Evolutionary conservation across 2,888 invertebrate species (phyloP).

Genomic region (Limulus polyphemus): DNA sequence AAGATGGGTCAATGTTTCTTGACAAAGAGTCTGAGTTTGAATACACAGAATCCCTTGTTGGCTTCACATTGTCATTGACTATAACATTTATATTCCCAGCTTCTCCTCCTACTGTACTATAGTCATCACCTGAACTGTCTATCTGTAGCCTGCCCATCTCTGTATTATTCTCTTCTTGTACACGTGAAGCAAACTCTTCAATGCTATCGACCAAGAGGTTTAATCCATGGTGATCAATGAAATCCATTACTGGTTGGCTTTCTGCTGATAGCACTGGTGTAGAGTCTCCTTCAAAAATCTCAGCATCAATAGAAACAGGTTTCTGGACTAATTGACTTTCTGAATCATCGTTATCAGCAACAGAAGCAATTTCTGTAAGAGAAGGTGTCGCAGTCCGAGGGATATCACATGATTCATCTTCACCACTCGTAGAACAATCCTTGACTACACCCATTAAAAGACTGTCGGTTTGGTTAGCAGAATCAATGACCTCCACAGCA

Average conservation of each 20-base stretch:
- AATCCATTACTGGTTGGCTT: constrained; percentile 23
- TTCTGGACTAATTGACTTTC: neutral
- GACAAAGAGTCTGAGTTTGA: too few relatives aligned
- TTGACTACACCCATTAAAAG: constrained; percentile 14
- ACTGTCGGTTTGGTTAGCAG: constrained; percentile 21
- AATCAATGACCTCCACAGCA: constrained; percentile 17
- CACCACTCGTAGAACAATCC: neutral
- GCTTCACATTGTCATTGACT: too few relatives aligned
- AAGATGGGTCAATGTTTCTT: constrained; percentile 12
- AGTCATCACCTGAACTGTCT: too few relatives aligned
- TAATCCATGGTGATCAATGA: constrained; percentile 43
- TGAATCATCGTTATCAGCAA: neutral
- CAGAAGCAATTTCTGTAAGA: neutral
- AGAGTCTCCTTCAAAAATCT: constrained; percentile 14
- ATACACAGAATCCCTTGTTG: too few relatives aligned
- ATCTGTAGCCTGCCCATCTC: neutral
- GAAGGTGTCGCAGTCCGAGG: neutral
- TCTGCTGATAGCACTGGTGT: constrained; percentile 21
- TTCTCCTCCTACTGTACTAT: too few relatives aligned
- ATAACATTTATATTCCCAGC: too few relatives aligned
- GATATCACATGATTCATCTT: neutral
- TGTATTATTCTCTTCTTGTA: constrained; percentile 5
- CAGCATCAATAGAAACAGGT: neutral
- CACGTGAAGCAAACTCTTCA: constrained; percentile 47
- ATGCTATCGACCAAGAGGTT: constrained; percentile 73